Evolutionary conservation across 2,797 vertebrate species (phyloP), one percentile per base, ranked within the genome.

Genomic region (Hydrocynus forskahlii): DNA sequence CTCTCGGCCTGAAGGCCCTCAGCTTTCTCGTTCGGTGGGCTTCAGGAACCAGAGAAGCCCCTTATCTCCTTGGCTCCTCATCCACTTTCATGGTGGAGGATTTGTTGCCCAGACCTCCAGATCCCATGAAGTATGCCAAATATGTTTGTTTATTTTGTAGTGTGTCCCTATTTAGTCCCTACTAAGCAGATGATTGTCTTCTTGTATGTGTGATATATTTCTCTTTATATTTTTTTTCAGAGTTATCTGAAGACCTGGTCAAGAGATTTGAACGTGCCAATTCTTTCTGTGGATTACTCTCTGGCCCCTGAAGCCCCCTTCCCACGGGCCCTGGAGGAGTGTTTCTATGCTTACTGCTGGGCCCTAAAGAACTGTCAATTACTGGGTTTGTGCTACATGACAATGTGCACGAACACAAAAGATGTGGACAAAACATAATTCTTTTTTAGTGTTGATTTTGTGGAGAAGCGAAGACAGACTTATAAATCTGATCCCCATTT

Each of bases 291-390:
- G 55, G 94, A 95, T 85, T 95, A 95, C 82, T 94, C 94, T 1
- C 86, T 95, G 83, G 91, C 94, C 1, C 94, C 94, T 0, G 94
- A 95, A 78, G 93, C 94, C 0, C 94, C 94, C 0, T 95, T 94
- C 77, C 94, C 94, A 54, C 81, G 94, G 80, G 94, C 94, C 16
- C 88, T 95, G 45, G 94, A 95, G 83, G 94, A 95, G 75, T 95
- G 94, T 88, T 95, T 95, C 87, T 95, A 92, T 17, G 92, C 92
- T 25, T 95, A 95, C 90, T 95, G 95, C 86, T 95, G 94, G 95
- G 94, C 95, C 0, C 88, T 95, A 64, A 93, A 92, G 25, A 92
- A 95, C 89, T 94, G 91, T 35, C 91, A 92, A 4, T 89, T 95
- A 80, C 88, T 95, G 72, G 94, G 95, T 95, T 50, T 38, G 90